phyloP scores from a whole-genome alignment of 2,888 invertebrate species.

The Drosophila merina region DNA sequence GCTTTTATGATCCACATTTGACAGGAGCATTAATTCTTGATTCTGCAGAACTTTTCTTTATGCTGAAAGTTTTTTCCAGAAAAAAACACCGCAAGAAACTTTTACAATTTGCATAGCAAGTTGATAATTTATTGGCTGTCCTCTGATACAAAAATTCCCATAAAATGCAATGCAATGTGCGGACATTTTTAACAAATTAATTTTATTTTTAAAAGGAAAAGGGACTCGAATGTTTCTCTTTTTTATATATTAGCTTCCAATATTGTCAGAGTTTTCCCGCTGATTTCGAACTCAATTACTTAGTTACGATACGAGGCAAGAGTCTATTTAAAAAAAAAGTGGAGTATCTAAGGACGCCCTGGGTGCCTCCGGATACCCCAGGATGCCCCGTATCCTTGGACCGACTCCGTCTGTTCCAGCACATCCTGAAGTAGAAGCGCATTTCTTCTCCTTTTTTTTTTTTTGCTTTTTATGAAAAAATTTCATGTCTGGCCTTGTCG shows the following conservation, averaged over 20 bases:
- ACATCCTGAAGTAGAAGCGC: not conserved
- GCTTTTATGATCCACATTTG: not conserved
- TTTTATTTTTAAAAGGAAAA: not conserved
- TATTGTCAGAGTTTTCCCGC: not conserved
- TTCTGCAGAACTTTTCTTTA: not conserved
- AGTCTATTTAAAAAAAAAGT: not conserved
- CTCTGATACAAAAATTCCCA: constrained; percentile 18
- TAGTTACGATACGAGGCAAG: not conserved
- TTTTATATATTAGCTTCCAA: not conserved
- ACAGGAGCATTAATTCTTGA: not conserved
- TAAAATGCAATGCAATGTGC: constrained; percentile 10
- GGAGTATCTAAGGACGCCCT: not conserved
- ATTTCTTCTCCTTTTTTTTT: not conserved
- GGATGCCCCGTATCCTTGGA: not conserved
- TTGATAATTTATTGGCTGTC: constrained; percentile 14
- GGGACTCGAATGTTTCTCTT: not conserved
- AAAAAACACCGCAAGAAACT: constrained; percentile 2
- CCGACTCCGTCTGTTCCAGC: not conserved
- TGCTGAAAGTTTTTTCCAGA: not conserved
- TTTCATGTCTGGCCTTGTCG: constrained; percentile 9
- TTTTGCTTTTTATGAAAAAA: not conserved
- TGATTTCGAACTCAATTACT: not conserved
- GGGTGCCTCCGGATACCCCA: not conserved
- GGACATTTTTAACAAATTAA: not conserved
- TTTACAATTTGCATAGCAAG: not conserved